phyloP scores from a whole-genome alignment of 2,113 vertebrate genomes.

The Nipponia nippon region DNA sequence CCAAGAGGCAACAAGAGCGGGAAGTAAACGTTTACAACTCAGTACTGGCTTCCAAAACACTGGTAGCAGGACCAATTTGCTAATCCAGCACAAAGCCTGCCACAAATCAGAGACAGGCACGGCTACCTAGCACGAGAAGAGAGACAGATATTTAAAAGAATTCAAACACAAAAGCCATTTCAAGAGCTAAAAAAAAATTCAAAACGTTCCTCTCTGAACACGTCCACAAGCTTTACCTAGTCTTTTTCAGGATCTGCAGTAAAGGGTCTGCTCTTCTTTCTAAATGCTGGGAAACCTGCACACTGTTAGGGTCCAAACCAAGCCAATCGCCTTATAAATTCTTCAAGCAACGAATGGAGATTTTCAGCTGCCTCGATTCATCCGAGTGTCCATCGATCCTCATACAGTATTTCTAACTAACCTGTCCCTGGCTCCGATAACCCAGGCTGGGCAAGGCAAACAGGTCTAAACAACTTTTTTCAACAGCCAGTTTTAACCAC shows the following conservation, averaged over 20 bases:
- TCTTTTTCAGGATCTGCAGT: background rate
- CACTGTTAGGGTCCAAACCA: background rate
- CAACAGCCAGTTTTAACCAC: background rate
- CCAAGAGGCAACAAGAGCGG: background rate
- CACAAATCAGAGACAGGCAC: background rate
- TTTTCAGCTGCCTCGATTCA: background rate
- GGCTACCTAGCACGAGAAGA: background rate
- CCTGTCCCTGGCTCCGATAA: background rate
- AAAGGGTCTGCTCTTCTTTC: background rate
- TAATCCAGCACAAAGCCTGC: background rate
- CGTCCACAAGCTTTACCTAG: background rate
- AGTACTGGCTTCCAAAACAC: constrained; percentile 18
- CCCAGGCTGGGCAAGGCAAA: background rate
- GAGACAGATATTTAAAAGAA: background rate
- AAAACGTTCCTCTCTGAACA: background rate
- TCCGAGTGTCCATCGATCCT: background rate
- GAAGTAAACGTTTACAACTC: background rate
- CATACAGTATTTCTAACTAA: background rate
- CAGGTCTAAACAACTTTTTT: background rate
- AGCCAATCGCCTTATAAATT: background rate
- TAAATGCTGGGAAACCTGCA: background rate
- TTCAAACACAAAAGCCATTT: background rate
- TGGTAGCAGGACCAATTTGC: background rate
- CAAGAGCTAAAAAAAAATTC: background rate
- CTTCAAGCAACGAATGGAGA: background rate